Base-by-base conservation (phyloP, 2,888 invertebrate genomes). In the Orthosia gracilis region DNA sequence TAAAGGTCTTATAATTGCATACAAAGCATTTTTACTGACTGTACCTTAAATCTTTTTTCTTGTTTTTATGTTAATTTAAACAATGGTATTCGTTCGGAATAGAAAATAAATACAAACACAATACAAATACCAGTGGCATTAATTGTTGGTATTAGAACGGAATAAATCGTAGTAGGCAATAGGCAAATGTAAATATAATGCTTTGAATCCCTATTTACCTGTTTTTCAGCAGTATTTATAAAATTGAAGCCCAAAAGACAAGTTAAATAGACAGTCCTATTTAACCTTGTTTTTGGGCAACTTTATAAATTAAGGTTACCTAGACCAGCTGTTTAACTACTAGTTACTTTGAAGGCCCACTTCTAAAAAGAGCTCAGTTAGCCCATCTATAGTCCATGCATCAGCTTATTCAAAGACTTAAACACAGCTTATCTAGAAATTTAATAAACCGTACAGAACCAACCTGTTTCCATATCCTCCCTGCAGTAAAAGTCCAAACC, bases 381-480 rank as follows among this genome's bases (percentile, higher is more conserved):
- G 9, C 2, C 13, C 12, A 58, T 17, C 9, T 23, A 13, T 23
- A 23, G 5, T n/a, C 4, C 7, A 76, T 13, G 26, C 26, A 76
- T 66, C 55, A 76, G 49, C 23, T 12, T 31, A 64, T 21, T 55
- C 49, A 65, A 49, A 45, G 49, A 61, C 17, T 17, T 73, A 49
- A 57, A 58, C 40, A 52, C 52, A 23, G 13, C 69, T 61, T 82
- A 76, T 82, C 61, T 76, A 66, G 58, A 72, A 63, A 64, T 45
- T 18, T 49, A 58, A 67, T 63, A 21, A 50, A 64, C 55, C 15
- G 59, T 45, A 40, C 45, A 52, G 47, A 26, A 45, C 5, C 50
- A 82, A 82, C 72, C 59, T 9, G 78, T 72, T 71, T 23, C 3
- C 52, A 65, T 69, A 82, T 82, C 82, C 82, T 68, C 45, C 26